Evolutionary conservation across 2,113 vertebrate species (phyloP).

Genomic region (Chionomys nivalis): DNA sequence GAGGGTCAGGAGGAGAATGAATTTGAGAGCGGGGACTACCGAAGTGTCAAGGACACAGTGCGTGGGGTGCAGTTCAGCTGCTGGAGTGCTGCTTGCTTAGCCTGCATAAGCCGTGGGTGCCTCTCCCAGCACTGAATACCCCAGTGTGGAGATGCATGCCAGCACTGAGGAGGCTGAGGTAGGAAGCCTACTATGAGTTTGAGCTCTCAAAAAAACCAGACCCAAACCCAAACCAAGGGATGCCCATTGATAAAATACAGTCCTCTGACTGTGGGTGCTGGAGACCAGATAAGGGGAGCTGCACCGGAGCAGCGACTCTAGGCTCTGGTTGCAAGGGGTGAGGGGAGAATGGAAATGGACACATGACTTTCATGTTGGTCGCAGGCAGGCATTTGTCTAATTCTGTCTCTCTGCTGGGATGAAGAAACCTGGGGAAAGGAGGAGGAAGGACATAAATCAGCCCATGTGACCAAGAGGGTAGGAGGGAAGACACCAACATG

Average conservation of each 20-base stretch:
- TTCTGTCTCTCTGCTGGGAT: neutral
- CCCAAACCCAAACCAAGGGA: neutral
- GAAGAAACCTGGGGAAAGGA: neutral
- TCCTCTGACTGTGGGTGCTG: neutral
- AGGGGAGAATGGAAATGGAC: fast-evolving
- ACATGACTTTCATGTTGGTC: neutral
- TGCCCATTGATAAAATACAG: neutral
- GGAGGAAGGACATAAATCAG: neutral
- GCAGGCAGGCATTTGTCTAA: neutral
- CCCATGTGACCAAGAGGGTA: neutral
- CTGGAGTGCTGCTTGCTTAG: neutral
- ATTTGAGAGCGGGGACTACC: no score
- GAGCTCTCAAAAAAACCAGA: neutral
- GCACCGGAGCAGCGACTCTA: neutral
- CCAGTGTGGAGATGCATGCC: neutral
- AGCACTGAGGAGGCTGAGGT: neutral
- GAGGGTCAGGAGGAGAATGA: neutral
- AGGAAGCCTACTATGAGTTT: neutral
- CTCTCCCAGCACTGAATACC: neutral
- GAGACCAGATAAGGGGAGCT: fast-evolving
- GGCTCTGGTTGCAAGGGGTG: no score
- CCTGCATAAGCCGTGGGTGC: no score
- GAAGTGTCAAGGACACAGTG: neutral
- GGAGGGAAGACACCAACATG: neutral
- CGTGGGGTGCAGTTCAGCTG: neutral